phyloP scores from a whole-genome alignment of 2,113 vertebrate species.

The Hemiprocne comata region DNA sequence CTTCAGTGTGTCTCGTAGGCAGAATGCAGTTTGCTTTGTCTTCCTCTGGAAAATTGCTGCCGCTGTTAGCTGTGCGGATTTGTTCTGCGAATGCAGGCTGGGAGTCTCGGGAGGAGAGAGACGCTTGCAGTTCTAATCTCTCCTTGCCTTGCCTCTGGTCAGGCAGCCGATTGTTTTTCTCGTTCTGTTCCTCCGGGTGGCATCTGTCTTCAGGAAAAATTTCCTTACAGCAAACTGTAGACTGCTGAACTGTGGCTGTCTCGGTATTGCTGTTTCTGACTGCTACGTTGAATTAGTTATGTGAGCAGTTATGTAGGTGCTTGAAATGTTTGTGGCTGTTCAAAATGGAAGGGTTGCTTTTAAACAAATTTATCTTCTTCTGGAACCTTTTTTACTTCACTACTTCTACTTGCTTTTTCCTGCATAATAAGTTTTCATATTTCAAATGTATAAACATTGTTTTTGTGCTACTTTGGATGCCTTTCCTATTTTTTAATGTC shows the following conservation, averaged over 20 bases:
- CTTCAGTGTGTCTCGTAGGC: neutral
- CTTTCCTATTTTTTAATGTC: neutral
- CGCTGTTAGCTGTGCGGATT: neutral
- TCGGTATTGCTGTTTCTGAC: neutral
- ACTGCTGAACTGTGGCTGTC: constrained; percentile 17
- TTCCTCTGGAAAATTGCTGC: constrained; percentile 20
- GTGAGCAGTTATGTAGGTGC: neutral
- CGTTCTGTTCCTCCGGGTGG: constrained; percentile 65
- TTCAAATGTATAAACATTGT: neutral
- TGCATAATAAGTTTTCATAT: neutral
- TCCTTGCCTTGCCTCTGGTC: constrained; percentile 53
- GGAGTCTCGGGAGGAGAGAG: neutral
- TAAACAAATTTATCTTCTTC: neutral
- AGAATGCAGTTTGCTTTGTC: neutral
- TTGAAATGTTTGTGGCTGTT: constrained; percentile 6
- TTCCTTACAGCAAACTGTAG: constrained; percentile 32
- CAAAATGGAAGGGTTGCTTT: neutral
- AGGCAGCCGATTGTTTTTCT: constrained; percentile 57
- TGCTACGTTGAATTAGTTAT: neutral
- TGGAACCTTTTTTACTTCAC: neutral
- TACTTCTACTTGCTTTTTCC: neutral
- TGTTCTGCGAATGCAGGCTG: neutral
- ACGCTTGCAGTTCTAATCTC: constrained; percentile 22
- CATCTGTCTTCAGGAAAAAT: constrained; percentile 68
- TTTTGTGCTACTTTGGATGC: neutral